Conservation (phyloP, 2,888 invertebrate species). For the Hybos culiciformis region DNA sequence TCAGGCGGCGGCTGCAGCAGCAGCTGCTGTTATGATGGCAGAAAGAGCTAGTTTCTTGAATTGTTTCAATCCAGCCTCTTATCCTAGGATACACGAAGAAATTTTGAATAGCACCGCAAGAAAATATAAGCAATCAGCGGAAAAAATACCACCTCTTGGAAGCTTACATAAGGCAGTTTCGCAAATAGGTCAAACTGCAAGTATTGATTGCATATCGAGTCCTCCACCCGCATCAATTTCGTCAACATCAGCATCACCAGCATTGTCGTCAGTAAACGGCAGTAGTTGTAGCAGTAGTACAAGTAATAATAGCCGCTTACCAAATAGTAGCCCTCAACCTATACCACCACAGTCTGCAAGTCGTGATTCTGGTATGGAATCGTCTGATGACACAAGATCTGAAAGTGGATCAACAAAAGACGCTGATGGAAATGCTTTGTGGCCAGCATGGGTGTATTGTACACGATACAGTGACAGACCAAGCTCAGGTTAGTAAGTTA, state of each 20-base stretch:
- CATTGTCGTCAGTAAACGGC: slow-evolving; percentile 21
- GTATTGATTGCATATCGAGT: slow-evolving; percentile 16
- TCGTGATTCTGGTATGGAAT: slow-evolving; percentile 36
- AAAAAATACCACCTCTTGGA: slow-evolving; percentile 45
- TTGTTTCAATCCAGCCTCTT: slow-evolving; percentile 33
- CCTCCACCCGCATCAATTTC: slow-evolving; percentile 16
- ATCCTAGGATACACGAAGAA: slow-evolving; percentile 35
- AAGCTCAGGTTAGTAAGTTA: slow-evolving; percentile 59
- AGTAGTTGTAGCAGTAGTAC: too few species aligned
- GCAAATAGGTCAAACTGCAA: slow-evolving; percentile 43
- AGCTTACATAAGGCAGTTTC: slow-evolving; percentile 56
- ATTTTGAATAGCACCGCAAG: slow-evolving; percentile 29
- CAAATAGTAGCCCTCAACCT: slow-evolving; percentile 29
- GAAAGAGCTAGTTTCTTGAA: slow-evolving; percentile 34
- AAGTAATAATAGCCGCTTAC: slow-evolving; percentile 12
- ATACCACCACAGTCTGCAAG: slow-evolving; percentile 33
- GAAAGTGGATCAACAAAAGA: slow-evolving; percentile 32
- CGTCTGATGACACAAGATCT: slow-evolving; percentile 35
- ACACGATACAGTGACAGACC: slow-evolving; percentile 88
- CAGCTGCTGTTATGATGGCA: slow-evolving; percentile 32
- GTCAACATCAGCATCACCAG: slow-evolving; percentile 19
- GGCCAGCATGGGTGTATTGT: slow-evolving; percentile 99
- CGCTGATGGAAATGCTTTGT: slow-evolving; percentile 41
- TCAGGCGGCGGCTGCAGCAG: slow-evolving; percentile 29
- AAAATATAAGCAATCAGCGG: neutral